Conservation (phyloP, 2,888 invertebrate species). For the Drosophila pegasa region DNA sequence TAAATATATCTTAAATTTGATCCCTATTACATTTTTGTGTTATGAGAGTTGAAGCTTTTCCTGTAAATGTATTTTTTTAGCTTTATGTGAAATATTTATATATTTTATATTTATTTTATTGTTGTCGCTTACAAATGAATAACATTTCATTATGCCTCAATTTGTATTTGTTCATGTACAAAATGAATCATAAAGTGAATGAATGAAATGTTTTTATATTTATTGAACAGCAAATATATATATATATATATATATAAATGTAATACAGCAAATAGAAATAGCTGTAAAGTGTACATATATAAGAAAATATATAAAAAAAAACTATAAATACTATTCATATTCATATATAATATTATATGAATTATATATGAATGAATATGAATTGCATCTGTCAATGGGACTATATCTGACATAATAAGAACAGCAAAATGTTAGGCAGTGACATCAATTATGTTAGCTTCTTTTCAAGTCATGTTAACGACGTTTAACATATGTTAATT, state of each 20-base stretch:
- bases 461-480: not conserved
- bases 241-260: not conserved
- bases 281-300: not conserved
- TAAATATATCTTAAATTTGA: too few species aligned
- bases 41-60: not conserved
- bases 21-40: too few species aligned
- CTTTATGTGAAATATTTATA: not conserved
- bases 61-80: not conserved
- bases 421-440: not conserved
- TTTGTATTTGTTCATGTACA: not conserved
- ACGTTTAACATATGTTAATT: too few species aligned
- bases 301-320: not conserved
- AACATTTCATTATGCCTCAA: conserved; percentile 1
- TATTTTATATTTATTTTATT: not conserved
- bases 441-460: not conserved
- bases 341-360: not conserved
- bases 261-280: not conserved
- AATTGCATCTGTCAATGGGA: not conserved
- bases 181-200: conserved; percentile 4
- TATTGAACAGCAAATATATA: not conserved
- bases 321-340: too few species aligned
- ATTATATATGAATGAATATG: not conserved
- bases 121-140: conserved; percentile 3
- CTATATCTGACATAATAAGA: too few species aligned
- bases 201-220: not conserved